Evolutionary conservation across 2,888 invertebrate genomes (phyloP).

Genomic region (Lymantria dispar): DNA sequence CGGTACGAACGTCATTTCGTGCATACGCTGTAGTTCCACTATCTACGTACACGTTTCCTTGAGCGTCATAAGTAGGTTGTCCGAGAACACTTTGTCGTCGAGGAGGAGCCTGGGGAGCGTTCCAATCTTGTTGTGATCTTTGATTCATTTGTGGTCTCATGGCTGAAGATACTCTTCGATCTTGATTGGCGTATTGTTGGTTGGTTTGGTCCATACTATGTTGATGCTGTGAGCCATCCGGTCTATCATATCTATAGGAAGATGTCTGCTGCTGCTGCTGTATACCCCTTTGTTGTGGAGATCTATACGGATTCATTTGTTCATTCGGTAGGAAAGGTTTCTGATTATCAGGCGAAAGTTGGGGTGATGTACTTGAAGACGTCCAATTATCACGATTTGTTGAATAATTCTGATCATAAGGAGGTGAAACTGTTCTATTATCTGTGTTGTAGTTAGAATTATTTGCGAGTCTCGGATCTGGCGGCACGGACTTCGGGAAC

Average conservation of each 20-base stretch:
- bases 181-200: conserved; percentile 62
- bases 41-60: conserved; percentile 56
- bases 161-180: conserved; percentile 59
- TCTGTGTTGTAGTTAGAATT: conserved; percentile 62
- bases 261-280: conserved; percentile 39
- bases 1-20: conserved; percentile 62
- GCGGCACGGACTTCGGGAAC: conserved; percentile 59
- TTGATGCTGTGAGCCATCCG: conserved; percentile 56
- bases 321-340: conserved; percentile 60
- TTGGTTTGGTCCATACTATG: conserved; percentile 63
- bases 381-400: conserved; percentile 65
- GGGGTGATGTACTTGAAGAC: conserved; percentile 47
- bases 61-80: conserved; percentile 60
- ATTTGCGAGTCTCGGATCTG: conserved; percentile 64
- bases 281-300: conserved; percentile 36
- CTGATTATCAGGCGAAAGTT: conserved; percentile 51
- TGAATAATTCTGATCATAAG: conserved; percentile 59
- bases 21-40: conserved; percentile 48
- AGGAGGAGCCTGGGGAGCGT: conserved; percentile 44
- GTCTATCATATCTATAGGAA: conserved; percentile 53
- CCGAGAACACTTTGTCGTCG: conserved; percentile 68
- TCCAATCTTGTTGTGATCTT: conserved; percentile 64
- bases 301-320: conserved; percentile 49
- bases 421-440: conserved; percentile 55
- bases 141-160: conserved; percentile 57